Base-by-base conservation (phyloP, 2,797 vertebrate species). In the Sitta carolinensis region DNA sequence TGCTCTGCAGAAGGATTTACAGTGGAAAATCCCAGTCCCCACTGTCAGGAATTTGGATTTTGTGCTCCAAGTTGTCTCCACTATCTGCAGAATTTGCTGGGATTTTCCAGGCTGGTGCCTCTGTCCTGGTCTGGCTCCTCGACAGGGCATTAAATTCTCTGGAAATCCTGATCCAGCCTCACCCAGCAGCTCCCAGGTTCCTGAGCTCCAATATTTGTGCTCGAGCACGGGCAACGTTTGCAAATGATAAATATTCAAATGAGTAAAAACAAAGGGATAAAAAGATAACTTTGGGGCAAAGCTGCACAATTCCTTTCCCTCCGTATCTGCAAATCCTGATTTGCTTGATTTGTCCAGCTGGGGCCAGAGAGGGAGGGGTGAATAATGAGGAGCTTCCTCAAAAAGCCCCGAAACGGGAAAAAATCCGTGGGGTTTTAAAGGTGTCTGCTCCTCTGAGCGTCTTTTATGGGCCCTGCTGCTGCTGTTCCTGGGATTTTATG, bases 381-480 rank as follows among this genome's bases (percentile, higher is more conserved):
- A 91, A 96, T 82, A 92, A 74, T 2, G 87, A 94, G 76, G 86
- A 90, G 86, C 50, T 91, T 4, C 89, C 79, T 78, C 40, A 45
- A 90, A 94, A 89, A 61, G 54, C 63, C 27, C 6, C 18, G 83
- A 59, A 90, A 90, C 5, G 29, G 72, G 34, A 17, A 63, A 63
- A 43, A 94, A 95, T 82, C 75, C 45, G n/a, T 23, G 16, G 30
- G 10, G 68, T 90, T 95, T 78, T 78, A 69, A 59, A 11, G 62
- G 54, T 27, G 7, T 26, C 74, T 62, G 9, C 88, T 87, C 90
- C 18, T 29, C n/a, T 66, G 74, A 59, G 58, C 3, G 16, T 52
- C 82, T 51, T 84, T 90, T 68, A 83, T 52, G 75, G 76, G 72
- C 85, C 70, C 57, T 57, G 66, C 51, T 70, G 64, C 78, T 89